Base-by-base conservation (phyloP, 1,140 invertebrate species). In the Macrotrachela quadricornifera region DNA sequence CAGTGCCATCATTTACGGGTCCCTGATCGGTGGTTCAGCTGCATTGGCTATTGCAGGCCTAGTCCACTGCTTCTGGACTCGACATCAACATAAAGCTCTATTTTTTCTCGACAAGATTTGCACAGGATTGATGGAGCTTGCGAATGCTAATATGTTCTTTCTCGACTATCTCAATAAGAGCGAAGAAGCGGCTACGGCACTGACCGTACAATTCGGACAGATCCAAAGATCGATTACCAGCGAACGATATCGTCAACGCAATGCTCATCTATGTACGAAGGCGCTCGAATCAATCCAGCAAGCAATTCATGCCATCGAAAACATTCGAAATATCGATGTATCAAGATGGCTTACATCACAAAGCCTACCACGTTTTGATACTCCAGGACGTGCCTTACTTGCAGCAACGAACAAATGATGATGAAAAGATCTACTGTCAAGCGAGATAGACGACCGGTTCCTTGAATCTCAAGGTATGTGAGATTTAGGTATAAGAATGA, bases 151-250 rank as follows among this genome's bases (percentile, higher is more conserved):
- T 46, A 30, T 53, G 13, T 36, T 37, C 13, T 53, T 53, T 36
- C 46, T 53, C 43, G 46, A 46, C 3, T 53, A 53, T 41, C 46
- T 53, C 43, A 53, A 53, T 53, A 53, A 44, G 43, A 46, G 43
- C 10, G 44, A 53, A 18, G 51, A 53, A 18, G 45, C 46, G 13
- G 51, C 51, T n/a, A 18, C 37, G 15, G 40, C 41, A 46, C 46
- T 53, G 6, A 30, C 46, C 1, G 46, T 15, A 13, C 36, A 53
- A 15, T 37, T 53, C 13, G 51, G 46, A 18, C 46, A 46, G 46
- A 46, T 53, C 43, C 46, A 53, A 30, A 39, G 39, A 46, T 46
- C 40, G 18, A 15, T 53, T 12, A 46, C 46, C 37, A 53, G 16
- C 17, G 44, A n/a, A n/a, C 18, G 51, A 9, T 53, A 53, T 30